Evolutionary conservation across 2,888 invertebrate species (phyloP), one percentile per base, ranked within the genome.

Genomic region (Parnassius glacialis): DNA sequence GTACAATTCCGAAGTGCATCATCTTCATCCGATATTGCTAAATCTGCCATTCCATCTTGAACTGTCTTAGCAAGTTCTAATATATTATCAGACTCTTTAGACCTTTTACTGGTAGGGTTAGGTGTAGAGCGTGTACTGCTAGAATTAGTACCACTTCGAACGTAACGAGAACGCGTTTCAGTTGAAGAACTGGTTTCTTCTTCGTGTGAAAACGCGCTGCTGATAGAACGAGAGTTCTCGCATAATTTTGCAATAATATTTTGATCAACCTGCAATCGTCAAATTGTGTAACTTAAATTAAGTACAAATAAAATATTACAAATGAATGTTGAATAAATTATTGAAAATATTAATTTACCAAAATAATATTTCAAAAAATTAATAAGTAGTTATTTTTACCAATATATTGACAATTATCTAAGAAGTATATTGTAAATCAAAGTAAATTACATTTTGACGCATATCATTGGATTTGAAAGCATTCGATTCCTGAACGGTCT

Each of bases 11-110:
- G 74, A 2, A 75, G 71, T 52, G 78, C 78, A 3, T 81, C 65
- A 10, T 84, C 82, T 0, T 88, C 83, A 47, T 88, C 87, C 52
- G 77, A 83, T 48, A 91, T 83, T 3, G 87, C 79, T 25, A 92
- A 79, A 45, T 90, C 88, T 1, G 93, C 92, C 81, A 93, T 89
- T 34, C 93, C 92, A 50, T 93, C 92, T 81, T 92, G 92, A 0
- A 93, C 92, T 16, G 88, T 92, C 77, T 93, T 92, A 1, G 92
- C 90, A 10, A 93, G 81, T 55, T 92, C 92, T 51, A 85, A 78
- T 9, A 92, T 83, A 13, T 89, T 88, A n/a, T 88, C 92, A 1
- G 85, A 80, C 3, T 74, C 74, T 72, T 85, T 90, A 2, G 85
- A 86, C 61, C 67, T 78, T 61, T 85, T 86, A 64, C 84, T 79